Percentiles rank a stretch among this genome's conserved stretches.
These are phyloP conservation scores for Xestobium rufovillosum DNA, from an alignment of 2,888 invertebrate species.

Conservation along the genomic window DNA sequence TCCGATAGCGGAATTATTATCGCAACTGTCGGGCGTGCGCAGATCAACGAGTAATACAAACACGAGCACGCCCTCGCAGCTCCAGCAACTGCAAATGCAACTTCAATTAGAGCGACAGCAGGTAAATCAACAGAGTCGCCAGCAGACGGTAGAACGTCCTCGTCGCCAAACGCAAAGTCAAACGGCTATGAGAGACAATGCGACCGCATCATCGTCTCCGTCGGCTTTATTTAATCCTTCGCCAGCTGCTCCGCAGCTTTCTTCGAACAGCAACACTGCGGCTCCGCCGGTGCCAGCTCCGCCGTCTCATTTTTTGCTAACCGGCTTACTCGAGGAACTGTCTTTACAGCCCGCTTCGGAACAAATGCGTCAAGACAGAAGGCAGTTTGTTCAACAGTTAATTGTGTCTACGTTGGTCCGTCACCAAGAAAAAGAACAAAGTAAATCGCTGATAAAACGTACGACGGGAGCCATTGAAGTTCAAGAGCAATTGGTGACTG, in stretches of 20 bases:
- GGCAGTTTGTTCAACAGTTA: slow-evolving; percentile 63
- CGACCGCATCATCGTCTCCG: slow-evolving; percentile 29
- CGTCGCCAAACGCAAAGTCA: slow-evolving; percentile 65
- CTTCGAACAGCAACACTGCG: slow-evolving; percentile 34
- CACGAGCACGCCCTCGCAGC: slow-evolving; percentile 63
- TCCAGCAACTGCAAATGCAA: slow-evolving; percentile 95
- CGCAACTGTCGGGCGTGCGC: slow-evolving; percentile 90
- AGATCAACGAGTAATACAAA: slow-evolving; percentile 53
- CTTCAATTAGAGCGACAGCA: slow-evolving; percentile 85
- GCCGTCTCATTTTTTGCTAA: slow-evolving; percentile 38
- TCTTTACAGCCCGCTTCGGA: slow-evolving; percentile 51
- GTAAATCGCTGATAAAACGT: slow-evolving; percentile 4
- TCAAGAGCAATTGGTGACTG: background rate
- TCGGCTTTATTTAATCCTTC: slow-evolving; percentile 38
- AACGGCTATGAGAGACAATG: slow-evolving; percentile 29
- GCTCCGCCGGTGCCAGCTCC: slow-evolving; percentile 28
- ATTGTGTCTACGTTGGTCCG: slow-evolving; percentile 48
- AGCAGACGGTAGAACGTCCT: slow-evolving; percentile 83
- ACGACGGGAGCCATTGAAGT: background rate
- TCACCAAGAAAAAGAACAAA: slow-evolving; percentile 6
- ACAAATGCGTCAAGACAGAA: slow-evolving; percentile 54
- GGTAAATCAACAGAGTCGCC: slow-evolving; percentile 76
- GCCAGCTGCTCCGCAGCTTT: slow-evolving; percentile 34
- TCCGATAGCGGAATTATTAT: slow-evolving; percentile 92
- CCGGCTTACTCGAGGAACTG: slow-evolving; percentile 41